Conservation (phyloP, 2,797 vertebrate genomes). For the Yasuhikotakia modesta region DNA sequence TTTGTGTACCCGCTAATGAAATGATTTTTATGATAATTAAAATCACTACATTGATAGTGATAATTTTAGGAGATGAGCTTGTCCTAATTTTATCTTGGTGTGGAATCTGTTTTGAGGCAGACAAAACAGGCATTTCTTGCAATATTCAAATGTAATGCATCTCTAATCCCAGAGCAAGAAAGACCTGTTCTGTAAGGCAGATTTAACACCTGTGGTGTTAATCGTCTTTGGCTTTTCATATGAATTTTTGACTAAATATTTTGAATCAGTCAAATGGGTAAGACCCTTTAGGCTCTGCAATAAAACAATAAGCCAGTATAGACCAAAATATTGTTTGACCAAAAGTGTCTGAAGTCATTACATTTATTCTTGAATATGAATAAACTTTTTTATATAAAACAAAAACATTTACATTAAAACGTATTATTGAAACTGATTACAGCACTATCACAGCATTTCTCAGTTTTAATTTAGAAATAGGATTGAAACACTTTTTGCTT, state of each 20-base stretch:
- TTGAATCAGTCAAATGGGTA: conserved; percentile 7
- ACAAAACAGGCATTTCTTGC: no score
- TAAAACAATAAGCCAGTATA: background rate
- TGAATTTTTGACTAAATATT: conserved; percentile 8
- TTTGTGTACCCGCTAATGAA: no score
- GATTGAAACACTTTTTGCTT: background rate
- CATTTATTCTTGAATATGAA: no score
- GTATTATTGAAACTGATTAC: background rate
- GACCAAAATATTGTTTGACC: no score
- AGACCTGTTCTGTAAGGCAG: background rate
- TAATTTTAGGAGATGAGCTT: no score
- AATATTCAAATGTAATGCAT: conserved; percentile 3
- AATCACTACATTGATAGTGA: no score
- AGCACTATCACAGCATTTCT: background rate
- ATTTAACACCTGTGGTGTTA: conserved; percentile 21
- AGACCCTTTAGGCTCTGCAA: background rate
- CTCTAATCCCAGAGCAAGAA: conserved; percentile 32
- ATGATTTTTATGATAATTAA: no score
- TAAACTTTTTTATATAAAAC: no score
- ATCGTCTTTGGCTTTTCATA: background rate
- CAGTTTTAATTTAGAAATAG: background rate
- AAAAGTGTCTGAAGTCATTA: background rate
- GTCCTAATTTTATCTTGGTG: no score
- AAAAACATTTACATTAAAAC: background rate
- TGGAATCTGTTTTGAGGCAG: no score